A percentile compares a stretch with the other conserved stretches of the same genome.
Conservation (phyloP, 2,888 invertebrate species). For the Diploptera punctata region DNA sequence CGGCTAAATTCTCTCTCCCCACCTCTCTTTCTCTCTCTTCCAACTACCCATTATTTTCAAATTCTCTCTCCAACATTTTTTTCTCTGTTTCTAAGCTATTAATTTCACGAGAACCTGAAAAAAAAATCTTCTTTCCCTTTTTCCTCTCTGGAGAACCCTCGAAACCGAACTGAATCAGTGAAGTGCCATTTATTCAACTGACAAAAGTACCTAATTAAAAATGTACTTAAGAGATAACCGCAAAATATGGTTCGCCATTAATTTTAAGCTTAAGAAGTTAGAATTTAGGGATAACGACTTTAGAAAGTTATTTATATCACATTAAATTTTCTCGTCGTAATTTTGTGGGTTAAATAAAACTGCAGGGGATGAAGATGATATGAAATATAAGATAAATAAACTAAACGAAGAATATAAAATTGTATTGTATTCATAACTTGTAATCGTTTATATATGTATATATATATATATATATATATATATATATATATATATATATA, state of each 20-base stretch:
- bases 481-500: too few relatives aligned
- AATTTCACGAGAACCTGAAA: neutral
- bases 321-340: too few relatives aligned
- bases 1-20: neutral
- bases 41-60: conserved; percentile 14
- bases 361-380: too few relatives aligned
- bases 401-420: too few relatives aligned
- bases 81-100: conserved; percentile 18
- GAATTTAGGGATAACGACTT: neutral
- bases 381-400: too few relatives aligned
- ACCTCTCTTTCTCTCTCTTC: neutral
- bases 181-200: conserved; percentile 7
- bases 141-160: neutral
- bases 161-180: neutral
- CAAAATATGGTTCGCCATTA: conserved; percentile 10
- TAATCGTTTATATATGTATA: too few relatives aligned
- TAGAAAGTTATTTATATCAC: neutral
- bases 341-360: too few relatives aligned
- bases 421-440: too few relatives aligned
- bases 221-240: neutral
- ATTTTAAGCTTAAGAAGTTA: neutral
- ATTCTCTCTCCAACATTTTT: conserved; percentile 2
- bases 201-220: conserved; percentile 24
- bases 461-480: too few relatives aligned
- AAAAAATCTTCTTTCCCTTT: neutral